phyloP scores from a whole-genome alignment of 2,113 vertebrate species.

The Prietella phreatophila region DNA sequence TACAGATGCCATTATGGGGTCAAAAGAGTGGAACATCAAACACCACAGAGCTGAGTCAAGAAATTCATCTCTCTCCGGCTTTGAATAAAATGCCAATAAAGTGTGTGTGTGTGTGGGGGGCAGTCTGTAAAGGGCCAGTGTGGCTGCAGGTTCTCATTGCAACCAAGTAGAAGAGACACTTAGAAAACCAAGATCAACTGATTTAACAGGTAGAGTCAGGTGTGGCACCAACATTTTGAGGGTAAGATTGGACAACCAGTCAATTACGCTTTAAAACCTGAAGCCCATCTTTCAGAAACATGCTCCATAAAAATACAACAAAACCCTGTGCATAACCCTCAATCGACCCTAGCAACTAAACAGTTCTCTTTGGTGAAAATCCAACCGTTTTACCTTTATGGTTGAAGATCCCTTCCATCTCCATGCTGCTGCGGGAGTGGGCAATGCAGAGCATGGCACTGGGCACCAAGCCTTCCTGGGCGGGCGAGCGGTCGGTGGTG shows the following conservation, averaged over 20 bases:
- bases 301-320: background rate
- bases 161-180: background rate
- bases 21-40: constrained; percentile 12
- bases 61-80: background rate
- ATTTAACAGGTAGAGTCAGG: background rate
- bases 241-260: background rate
- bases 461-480: constrained; percentile 91
- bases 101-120: no score
- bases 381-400: constrained; percentile 85
- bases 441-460: constrained; percentile 93
- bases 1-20: background rate
- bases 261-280: background rate
- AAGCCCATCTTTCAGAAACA: background rate
- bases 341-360: background rate
- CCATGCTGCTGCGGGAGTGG: constrained; percentile 96
- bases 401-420: constrained; percentile 99
- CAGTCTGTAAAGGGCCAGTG: background rate
- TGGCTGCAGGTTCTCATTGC: background rate
- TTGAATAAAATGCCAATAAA: background rate
- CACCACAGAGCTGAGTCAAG: background rate
- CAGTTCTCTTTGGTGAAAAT: background rate
- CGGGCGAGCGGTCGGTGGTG: constrained; percentile 91
- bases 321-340: background rate
- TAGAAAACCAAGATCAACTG: background rate
- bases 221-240: background rate